Evolutionary conservation across 2,888 invertebrate species (phyloP), one percentile per base, ranked within the genome.

Genomic region (Limnephilus rhombicus): DNA sequence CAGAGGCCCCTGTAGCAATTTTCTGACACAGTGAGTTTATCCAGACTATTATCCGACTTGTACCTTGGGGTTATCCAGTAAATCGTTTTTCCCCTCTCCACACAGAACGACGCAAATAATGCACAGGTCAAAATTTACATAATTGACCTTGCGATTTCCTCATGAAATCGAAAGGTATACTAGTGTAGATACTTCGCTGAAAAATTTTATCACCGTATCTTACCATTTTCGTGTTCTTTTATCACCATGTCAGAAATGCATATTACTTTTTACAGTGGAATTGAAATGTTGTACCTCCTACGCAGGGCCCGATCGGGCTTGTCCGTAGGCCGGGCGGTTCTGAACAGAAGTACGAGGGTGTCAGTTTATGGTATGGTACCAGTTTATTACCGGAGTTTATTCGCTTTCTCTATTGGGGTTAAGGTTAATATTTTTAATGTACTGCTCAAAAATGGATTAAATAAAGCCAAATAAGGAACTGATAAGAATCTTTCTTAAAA

Each of bases 321-420:
- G 34, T 31, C 53, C 53, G 87, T 87, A 87, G 87, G 87, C 49
- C n/a, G 87, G 53, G 49, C 31, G 31, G 49, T 31, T 31, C 87
- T 34, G 87, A 12, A 49, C 45, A 45, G 86, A 83, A 86, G 86
- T 86, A 86, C 49, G 87, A 87, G 87, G 87, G 87, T 49, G 87
- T 87, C 31, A 31, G 29, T 68, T 87, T 87, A 87, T 87, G 49
- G 87, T 87, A 2, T 7, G 29, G 29, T 53, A 31, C 87, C 68
- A 53, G 49, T 87, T 53, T 49, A 18, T 7, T 45, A 29, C 86
- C 49, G 49, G 12, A 49, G 49, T 49, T 18, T 86, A 53, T 87
- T 87, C 15, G 53, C 90, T 90, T 90, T 90, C 90, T 82, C 49
- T 90, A 90, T 90, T 82, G 81, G 53, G 90, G 90, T 90, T 83